Conservation (phyloP, 2,113 vertebrate species). For the Oostethus manadensis region DNA sequence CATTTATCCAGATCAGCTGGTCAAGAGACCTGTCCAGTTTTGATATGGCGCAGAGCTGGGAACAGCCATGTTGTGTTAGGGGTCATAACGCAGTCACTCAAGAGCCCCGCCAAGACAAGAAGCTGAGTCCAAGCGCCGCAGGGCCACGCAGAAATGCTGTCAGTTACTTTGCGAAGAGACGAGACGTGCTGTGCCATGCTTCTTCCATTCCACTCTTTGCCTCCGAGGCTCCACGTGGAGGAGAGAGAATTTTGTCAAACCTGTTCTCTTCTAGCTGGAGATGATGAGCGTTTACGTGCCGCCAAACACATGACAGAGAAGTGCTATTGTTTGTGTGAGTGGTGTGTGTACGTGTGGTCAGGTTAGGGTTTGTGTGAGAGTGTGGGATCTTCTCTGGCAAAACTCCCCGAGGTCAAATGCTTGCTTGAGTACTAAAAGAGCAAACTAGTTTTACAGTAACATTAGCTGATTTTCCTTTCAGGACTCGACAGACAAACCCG, state of each 20-base stretch:
- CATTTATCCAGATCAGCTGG: too few species aligned
- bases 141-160: conserved; percentile 45
- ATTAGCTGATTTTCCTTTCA: conserved; percentile 67
- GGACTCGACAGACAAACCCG: conserved; percentile 63
- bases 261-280: conserved; percentile 65
- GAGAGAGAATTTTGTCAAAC: conserved; percentile 67
- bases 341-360: neutral
- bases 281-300: conserved; percentile 56
- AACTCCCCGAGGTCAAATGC: conserved; percentile 75
- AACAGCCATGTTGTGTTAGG: conserved; percentile 46
- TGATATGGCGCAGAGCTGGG: conserved; percentile 21
- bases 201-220: conserved; percentile 44
- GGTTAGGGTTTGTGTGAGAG: conserved; percentile 12
- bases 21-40: too few species aligned
- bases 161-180: conserved; percentile 22
- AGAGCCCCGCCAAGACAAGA: conserved; percentile 26
- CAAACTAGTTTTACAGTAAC: conserved; percentile 68
- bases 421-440: conserved; percentile 74
- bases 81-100: conserved; percentile 54
- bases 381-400: conserved; percentile 69
- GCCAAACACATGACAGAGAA: conserved; percentile 61
- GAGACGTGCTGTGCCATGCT: conserved; percentile 62
- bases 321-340: conserved; percentile 12
- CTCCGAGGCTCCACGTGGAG: conserved; percentile 53
- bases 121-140: conserved; percentile 43